Percentiles rank a stretch among this genome's conserved stretches.
Evolutionary conservation across 2,113 vertebrate genomes (phyloP).

Genomic region (Caranx melampygus): DNA sequence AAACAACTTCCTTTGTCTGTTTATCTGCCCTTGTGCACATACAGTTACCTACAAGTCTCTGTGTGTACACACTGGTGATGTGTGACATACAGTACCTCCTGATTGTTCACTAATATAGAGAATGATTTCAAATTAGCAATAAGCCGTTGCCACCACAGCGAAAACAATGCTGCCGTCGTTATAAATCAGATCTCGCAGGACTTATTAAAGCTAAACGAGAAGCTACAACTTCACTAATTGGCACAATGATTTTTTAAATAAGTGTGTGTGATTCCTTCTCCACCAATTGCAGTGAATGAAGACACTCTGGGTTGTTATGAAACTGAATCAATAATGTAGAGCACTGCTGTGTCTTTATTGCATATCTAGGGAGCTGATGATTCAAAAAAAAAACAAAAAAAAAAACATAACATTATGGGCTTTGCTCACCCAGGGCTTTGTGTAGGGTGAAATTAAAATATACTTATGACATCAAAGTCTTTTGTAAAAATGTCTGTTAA

Average conservation of each 20-base stretch:
- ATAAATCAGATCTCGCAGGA: slow-evolving; percentile 89
- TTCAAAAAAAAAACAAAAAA: slow-evolving; percentile 60
- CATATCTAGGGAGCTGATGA: slow-evolving; percentile 62
- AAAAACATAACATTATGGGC: slow-evolving; percentile 61
- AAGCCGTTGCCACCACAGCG: slow-evolving; percentile 88
- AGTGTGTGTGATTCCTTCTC: slow-evolving; percentile 62
- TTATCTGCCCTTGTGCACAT: slow-evolving; percentile 14
- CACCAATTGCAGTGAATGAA: slow-evolving; percentile 68
- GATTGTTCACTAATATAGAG: slow-evolving; percentile 70
- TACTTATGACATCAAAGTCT: slow-evolving; percentile 42
- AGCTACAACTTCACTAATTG: slow-evolving; percentile 87
- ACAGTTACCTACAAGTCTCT: slow-evolving; percentile 9
- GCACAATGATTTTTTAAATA: slow-evolving; percentile 81
- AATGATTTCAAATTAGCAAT: slow-evolving; percentile 94
- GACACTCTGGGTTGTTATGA: slow-evolving; percentile 76
- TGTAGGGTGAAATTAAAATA: slow-evolving; percentile 59
- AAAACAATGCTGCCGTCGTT: slow-evolving; percentile 84
- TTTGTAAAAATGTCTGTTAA: slow-evolving; percentile 60
- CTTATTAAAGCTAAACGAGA: slow-evolving; percentile 88
- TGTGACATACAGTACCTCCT: slow-evolving; percentile 75
- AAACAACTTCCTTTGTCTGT: slow-evolving; percentile 66
- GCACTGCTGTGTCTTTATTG: slow-evolving; percentile 77
- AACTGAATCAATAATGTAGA: slow-evolving; percentile 77
- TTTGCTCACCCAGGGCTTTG: slow-evolving; percentile 60
- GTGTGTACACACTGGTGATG: slow-evolving; percentile 79